These are phyloP conservation scores for Acanthoscelides obtectus DNA, from an alignment of 2,888 invertebrate species.

Conservation along the genomic window DNA sequence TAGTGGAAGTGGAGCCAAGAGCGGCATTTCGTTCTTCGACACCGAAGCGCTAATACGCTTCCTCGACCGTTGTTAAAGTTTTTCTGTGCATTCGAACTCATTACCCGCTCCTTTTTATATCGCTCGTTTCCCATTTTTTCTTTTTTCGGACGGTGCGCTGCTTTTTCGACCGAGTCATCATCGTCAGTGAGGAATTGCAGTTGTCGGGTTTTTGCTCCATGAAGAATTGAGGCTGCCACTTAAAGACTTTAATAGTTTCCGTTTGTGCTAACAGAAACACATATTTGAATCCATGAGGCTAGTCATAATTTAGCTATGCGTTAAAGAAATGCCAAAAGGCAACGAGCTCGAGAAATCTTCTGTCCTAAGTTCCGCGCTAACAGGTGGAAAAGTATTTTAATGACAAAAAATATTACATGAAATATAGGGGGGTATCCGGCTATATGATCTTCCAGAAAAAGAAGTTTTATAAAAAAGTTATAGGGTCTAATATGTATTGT, in stretches of 20 bases:
- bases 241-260: neutral
- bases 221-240: neutral
- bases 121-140: constrained; percentile 3
- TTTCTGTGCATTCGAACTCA: neutral
- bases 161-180: constrained; percentile 4
- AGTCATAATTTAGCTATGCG: no score
- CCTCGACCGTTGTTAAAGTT: neutral
- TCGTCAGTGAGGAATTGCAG: constrained; percentile 2
- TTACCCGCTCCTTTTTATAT: neutral
- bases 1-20: neutral
- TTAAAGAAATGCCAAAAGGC: no score
- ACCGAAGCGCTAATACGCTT: neutral
- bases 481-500: no score
- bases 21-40: neutral
- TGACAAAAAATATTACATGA: no score
- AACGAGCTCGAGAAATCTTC: no score
- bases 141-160: constrained; percentile 4
- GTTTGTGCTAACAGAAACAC: neutral
- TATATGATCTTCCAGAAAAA: no score
- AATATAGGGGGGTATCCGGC: no score
- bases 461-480: no score
- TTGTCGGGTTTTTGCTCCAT: neutral
- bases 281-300: no score
- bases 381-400: no score
- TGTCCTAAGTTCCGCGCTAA: no score